A percentile compares a stretch with the other conserved stretches of the same genome.
These are phyloP conservation scores for Alexandromys oeconomus DNA, from an alignment of 2,797 vertebrate species.

Conservation along the genomic window DNA sequence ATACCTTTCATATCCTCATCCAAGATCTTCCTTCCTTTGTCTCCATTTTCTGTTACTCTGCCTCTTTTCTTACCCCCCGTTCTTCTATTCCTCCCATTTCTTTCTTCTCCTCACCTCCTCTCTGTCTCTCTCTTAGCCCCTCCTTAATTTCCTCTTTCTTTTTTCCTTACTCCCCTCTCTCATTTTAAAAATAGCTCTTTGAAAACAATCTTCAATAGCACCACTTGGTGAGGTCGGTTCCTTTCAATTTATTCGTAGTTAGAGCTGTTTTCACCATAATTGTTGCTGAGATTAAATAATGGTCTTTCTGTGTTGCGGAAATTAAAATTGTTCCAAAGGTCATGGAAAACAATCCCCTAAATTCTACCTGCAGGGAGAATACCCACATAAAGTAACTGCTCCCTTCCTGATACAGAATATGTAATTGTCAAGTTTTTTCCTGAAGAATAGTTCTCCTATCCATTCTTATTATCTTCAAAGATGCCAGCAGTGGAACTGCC, in stretches of 20 bases:
- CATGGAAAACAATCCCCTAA: constrained; percentile 75
- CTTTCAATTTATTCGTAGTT: constrained; percentile 9
- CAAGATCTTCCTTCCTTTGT: constrained; percentile 46
- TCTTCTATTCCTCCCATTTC: no score
- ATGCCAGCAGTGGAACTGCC: not conserved
- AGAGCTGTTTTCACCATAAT: constrained; percentile 79
- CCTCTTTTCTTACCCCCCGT: rapidly evolving
- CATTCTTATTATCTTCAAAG: constrained; percentile 24
- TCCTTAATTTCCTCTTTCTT: not conserved
- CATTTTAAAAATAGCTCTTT: constrained; percentile 63
- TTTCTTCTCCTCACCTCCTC: not conserved
- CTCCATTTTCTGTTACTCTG: not conserved
- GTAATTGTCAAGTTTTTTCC: not conserved
- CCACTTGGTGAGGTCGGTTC: constrained; percentile 73
- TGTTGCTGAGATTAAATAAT: constrained; percentile 74
- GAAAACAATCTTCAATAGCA: constrained; percentile 81
- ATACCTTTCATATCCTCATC: constrained; percentile 13
- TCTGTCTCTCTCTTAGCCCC: not conserved
- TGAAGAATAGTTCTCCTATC: not conserved
- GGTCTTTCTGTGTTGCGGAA: constrained; percentile 80
- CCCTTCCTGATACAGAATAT: constrained; percentile 78
- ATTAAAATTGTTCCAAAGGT: constrained; percentile 76
- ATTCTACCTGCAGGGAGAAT: constrained; percentile 52
- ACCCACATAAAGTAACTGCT: constrained; percentile 37
- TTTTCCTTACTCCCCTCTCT: not conserved